Base-by-base conservation (phyloP, 2,113 vertebrate species). In the Mesembrinibis cayennensis region DNA sequence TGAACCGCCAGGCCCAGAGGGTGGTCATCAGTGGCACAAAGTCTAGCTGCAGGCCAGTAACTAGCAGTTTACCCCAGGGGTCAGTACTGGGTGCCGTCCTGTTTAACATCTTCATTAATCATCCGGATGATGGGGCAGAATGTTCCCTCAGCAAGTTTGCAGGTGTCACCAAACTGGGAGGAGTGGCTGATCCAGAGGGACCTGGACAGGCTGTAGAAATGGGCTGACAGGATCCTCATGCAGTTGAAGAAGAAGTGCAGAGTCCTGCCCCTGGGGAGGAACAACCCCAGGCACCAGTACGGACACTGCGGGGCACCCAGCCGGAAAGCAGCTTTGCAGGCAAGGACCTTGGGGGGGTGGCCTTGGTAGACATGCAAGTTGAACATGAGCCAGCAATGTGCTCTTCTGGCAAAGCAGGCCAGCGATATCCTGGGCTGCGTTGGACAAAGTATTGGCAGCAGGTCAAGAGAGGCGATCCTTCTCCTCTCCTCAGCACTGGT, bases 331-430 rank as follows among this genome's bases (percentile, higher is more conserved):
- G 42, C 53, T 61, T 61, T 62, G 26, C 59, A 90, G 63, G 6
- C 77, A 38, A 84, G 13, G 13, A 17, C 19, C 9, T 16, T 38
- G 38, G 38, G 44, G 25, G 6, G 21, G 21, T 4, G 8, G 7
- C 21, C 0, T 0, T 30, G 14, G 20, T 45, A 27, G 47, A 74
- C 71, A 47, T 22, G 3, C 6, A 56, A 49, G 50, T 0, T 44
- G 38, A 55, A 50, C 42, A 22, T 19, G 25, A 12, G 10, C 20
- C 32, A 77, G 49, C 38, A 47, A 6, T 22, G 52, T 53, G 45
- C 9, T 73, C 4, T 67, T 49, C 52, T 58, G 25, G 36, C 42
- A 79, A 52, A 22, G 42, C 23, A 22, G 45, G 36, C 13, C 55
- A 82, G 61, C 1, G 2, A 34, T 44, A 44, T 20, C 16, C 69